Evolutionary conservation across 2,113 vertebrate species (phyloP), one percentile per base, ranked within the genome.

Genomic region (Equus quagga): DNA sequence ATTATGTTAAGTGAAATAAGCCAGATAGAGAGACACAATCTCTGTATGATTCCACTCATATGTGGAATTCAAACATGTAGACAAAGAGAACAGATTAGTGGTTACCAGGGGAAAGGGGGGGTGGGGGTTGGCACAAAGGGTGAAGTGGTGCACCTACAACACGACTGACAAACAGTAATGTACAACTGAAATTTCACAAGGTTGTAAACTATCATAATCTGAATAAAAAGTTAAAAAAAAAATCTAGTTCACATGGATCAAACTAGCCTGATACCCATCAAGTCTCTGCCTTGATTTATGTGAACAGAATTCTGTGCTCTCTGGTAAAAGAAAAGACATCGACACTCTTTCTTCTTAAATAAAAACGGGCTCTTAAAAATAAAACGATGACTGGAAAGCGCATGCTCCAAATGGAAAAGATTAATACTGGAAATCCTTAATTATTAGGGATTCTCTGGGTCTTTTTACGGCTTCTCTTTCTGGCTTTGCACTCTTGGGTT

Each of bases 341-440:
- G 88, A 58, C 76, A 92, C 17, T 73, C 41, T 24, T 41, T 84
- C 28, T 60, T 82, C 33, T 72, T 51, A 41, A 89, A 64, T 86
- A 91, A 65, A 96, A 88, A 92, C 14, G 8, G 58, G 8, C 21
- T 67, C 64, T 79, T 83, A 82, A 81, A 82, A 80, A 87, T 41
- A 78, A 92, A 94, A 70, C 8, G 28, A 83, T 70, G 49, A 76
- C 24, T 11, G 60, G 17, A 64, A 70, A 81, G 70, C 46, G 41
- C 5, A n/a, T 56, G 12, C 9, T 84, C 58, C n/a, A 58, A 87
- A 18, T 65, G 51, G 64, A 78, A 87, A 75, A 90, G 51, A 60
- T 91, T 49, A 83, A 64, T 58, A 44, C 24, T 80, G 51, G 58
- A 91, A 93, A 93, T 70, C 56, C 76, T 73, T 91, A 87, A 92